phyloP scores from a whole-genome alignment of 2,888 invertebrate species.

The Euplagia quadripunctaria region DNA sequence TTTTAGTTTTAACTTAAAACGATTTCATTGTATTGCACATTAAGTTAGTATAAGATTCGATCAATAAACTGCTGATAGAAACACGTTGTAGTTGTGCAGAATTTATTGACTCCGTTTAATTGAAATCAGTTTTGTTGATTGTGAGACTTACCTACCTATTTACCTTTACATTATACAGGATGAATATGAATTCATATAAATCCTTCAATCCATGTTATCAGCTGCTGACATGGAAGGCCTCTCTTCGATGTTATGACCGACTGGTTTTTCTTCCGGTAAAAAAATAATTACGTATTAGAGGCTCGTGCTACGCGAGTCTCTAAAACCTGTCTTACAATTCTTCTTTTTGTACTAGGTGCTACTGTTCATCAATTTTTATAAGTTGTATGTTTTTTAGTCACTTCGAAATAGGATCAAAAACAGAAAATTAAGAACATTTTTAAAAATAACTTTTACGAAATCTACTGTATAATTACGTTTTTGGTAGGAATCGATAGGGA shows the following conservation, averaged over 20 bases:
- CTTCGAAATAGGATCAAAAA: too few species aligned
- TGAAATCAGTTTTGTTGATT: constrained; percentile 31
- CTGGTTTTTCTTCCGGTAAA: neutral
- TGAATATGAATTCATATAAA: neutral
- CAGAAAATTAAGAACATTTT: too few species aligned
- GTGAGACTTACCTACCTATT: neutral
- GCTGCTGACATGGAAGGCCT: neutral
- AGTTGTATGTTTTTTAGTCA: too few species aligned
- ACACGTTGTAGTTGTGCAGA: constrained; percentile 32
- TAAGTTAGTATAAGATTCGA: constrained; percentile 41
- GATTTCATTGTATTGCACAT: constrained; percentile 45
- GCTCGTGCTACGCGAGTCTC: too few species aligned
- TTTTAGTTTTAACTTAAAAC: constrained; percentile 49
- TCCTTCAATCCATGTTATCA: neutral
- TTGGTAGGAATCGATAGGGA: too few species aligned
- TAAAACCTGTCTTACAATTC: neutral
- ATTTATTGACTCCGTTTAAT: constrained; percentile 38
- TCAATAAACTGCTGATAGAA: constrained; percentile 39
- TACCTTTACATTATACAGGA: neutral
- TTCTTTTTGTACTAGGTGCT: neutral
- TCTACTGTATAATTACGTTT: too few species aligned
- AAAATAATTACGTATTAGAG: neutral
- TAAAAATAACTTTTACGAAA: too few species aligned
- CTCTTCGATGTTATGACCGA: neutral
- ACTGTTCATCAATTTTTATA: neutral